phyloP scores from a whole-genome alignment of 2,888 invertebrate genomes.

The Amorpha juglandis region DNA sequence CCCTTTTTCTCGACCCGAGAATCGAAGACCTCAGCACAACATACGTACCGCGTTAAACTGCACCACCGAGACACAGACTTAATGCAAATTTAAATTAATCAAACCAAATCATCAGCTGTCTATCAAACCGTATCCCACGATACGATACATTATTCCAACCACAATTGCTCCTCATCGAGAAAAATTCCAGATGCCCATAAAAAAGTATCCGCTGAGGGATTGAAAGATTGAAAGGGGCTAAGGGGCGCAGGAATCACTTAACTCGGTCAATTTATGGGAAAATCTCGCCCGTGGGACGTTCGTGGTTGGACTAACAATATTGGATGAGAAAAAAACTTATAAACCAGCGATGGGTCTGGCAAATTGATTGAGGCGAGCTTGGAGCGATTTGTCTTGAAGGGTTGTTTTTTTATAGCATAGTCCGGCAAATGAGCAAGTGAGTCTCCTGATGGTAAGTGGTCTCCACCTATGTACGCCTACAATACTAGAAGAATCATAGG shows the following conservation, averaged over 20 bases:
- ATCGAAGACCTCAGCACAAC: no score
- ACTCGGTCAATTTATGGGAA: constrained; percentile 76
- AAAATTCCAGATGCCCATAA: constrained; percentile 26
- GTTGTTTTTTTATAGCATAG: no score
- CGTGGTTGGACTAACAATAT: constrained; percentile 82
- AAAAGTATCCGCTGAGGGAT: constrained; percentile 56
- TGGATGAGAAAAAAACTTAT: constrained; percentile 73
- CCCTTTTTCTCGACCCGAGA: no score
- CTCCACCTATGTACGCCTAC: no score
- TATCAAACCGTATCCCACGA: not conserved
- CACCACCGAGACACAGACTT: not conserved
- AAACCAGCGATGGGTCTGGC: constrained; percentile 54
- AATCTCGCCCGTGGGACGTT: constrained; percentile 77
- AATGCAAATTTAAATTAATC: not conserved
- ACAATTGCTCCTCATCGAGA: constrained; percentile 16
- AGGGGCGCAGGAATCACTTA: constrained; percentile 69
- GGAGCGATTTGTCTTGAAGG: constrained; percentile 16
- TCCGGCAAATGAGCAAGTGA: no score
- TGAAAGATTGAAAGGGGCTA: constrained; percentile 79
- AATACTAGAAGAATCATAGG: no score
- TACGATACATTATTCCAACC: constrained; percentile 13
- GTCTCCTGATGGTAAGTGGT: no score
- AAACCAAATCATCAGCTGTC: not conserved
- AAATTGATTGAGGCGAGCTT: constrained; percentile 45
- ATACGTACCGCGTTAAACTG: no score